Evolutionary conservation across 64 coral and sea anemone species (phyloP), one percentile per base, ranked within the genome.

Genomic region (Pocillopora verrucosa): DNA sequence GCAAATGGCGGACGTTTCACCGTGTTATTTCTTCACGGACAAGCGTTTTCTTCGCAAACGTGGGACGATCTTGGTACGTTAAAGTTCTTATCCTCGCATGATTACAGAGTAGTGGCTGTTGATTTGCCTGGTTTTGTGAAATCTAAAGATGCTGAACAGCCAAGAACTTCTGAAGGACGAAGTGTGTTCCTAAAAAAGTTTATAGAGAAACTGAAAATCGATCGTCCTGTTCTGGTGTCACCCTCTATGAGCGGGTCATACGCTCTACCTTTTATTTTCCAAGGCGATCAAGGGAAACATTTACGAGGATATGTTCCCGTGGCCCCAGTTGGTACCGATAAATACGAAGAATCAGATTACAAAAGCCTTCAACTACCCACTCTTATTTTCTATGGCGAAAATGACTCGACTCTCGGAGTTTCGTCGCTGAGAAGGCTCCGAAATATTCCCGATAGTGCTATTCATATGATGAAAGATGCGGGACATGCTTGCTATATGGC

Each of bases 401-500:
- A 85, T 13, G 96, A 98, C 76, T 80, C 85, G 15, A 36, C 74
- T 0, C 36, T 92, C 2, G 80, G 87, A 26, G 90, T 73, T 3
- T 58, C 85, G 7, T 88, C 96, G 2, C 73, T 87, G 67, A 74
- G 80, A 72, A 92, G 80, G 16, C 61, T 92, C 14, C 76, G 85
- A 64, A 77, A 94, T 0, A 95, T 98, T 17, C 93, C 93, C n/a
- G 87, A 84, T n/a, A 75, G 75, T 59, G 58, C 20, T 13, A 83
- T 92, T 72, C 92, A 92, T 38, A 69, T 82, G 65, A 98, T 98
- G 34, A 87, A 92, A 69, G 86, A 36, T 36, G 96, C 96, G 65
- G 87, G 90, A 7, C 96, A 92, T 83, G 93, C 93, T n/a, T 98
- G 96, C 35, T 98, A 98, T 36, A 56, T 98, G 30, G 80, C 94